These are phyloP conservation scores for Torymus aiolomorphi DNA, from an alignment of 2,888 invertebrate genomes.

Conservation along the genomic window DNA sequence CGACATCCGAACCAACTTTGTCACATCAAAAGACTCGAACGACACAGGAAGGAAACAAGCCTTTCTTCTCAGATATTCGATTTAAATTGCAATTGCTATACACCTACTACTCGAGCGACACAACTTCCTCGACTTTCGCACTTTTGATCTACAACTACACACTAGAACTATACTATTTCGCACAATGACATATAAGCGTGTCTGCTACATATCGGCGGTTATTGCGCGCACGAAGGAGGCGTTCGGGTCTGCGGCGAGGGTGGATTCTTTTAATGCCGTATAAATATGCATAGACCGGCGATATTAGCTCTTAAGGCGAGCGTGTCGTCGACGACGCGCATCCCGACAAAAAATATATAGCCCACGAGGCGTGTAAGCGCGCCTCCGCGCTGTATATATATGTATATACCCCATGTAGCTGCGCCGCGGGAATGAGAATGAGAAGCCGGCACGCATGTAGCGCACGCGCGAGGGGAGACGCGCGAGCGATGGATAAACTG, in stretches of 20 bases:
- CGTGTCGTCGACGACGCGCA: slow-evolving; percentile 59
- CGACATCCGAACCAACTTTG: too few species aligned
- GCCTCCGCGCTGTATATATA: slow-evolving; percentile 18
- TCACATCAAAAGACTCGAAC: too few species aligned
- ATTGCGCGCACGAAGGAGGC: too few species aligned
- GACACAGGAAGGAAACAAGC: too few species aligned
- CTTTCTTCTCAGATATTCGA: too few species aligned
- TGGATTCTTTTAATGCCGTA: slow-evolving; percentile 75
- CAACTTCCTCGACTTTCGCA: too few species aligned
- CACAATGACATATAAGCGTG: too few species aligned
- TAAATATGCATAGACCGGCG: slow-evolving; percentile 75
- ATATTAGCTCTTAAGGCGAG: slow-evolving; percentile 74
- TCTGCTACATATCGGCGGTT: too few species aligned
- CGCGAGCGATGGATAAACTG: slow-evolving; percentile 76
- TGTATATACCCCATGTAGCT: slow-evolving; percentile 2
- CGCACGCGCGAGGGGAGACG: slow-evolving; percentile 50
- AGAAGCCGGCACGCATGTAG: slow-evolving; percentile 44
- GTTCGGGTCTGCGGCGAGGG: slow-evolving; percentile 59
- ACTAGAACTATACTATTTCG: too few species aligned
- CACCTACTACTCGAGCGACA: too few species aligned
- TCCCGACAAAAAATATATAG: slow-evolving; percentile 66
- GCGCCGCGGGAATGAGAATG: slow-evolving; percentile 59
- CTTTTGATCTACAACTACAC: too few species aligned
- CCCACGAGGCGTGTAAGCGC: slow-evolving; percentile 58
- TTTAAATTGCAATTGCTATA: too few species aligned